Base-by-base conservation (phyloP, 2,888 invertebrate genomes). In the Coronaproctus castanopsis region DNA sequence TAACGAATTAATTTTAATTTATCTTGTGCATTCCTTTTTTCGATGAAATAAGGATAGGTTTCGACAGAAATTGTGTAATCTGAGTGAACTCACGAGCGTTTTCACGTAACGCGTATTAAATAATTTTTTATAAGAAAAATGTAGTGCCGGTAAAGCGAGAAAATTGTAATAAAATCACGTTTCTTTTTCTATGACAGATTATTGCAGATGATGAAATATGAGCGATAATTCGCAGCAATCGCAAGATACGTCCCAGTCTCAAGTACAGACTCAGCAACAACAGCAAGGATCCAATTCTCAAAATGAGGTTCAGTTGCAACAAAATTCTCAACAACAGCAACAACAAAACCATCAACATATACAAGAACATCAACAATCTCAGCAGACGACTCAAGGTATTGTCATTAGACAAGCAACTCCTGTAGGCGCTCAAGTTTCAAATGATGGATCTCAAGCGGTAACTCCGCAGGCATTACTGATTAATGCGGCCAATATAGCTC, bases 401-500 rank as follows among this genome's bases (percentile, higher is more conserved):
- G 24, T 55, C 18, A 24, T 55, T 2, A 23, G 23, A 19, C 55
- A 55, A 20, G 24, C 22, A 2, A 10, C 23, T 22, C 55, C 23
- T 2, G 23, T 55, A 2, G 23, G 24, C n/a, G 23, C 14, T 10
- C 55, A 55, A 24, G 22, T 3, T 36, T 36, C 36, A 18, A 24
- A 3, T 22, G 18, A 55, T 23, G 24, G 24, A 10, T 24, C 55
- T 3, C n/a, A 23, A 24, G 22, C 21, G 55, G 14, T 5, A 24
- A 23, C 23, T 24, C 55, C 3, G 23, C 54, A 21, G 21, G 18
- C 55, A 24, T n/a, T 55, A n/a, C 14, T 24, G 14, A 86, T 92
- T 61, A 87, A 90, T 24, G 85, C 88, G 53, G 92, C 92, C 1
- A 92, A 89, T 71, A 74, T 93, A 62, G 83, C 87, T 57, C 73